Evolutionary conservation across 2,888 invertebrate species (phyloP).

Genomic region (Ellobium chinense): DNA sequence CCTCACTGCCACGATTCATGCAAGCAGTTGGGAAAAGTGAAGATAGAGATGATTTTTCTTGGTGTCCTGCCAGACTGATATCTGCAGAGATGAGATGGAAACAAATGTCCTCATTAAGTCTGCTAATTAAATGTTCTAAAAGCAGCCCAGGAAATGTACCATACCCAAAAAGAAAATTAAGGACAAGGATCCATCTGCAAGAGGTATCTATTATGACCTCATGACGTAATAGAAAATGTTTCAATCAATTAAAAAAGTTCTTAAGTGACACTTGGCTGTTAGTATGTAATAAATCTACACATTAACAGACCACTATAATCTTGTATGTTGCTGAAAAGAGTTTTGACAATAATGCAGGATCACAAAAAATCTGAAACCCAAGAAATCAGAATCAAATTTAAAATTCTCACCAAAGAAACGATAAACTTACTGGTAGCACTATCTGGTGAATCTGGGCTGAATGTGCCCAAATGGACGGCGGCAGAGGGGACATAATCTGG

Average conservation of each 20-base stretch:
- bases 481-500: constrained; percentile 52
- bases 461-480: constrained; percentile 72
- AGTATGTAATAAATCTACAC: no score
- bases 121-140: not conserved
- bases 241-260: no score
- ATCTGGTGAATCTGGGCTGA: constrained; percentile 62
- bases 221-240: no score
- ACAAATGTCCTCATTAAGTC: no score
- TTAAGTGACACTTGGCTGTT: no score
- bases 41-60: constrained; percentile 53
- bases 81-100: not conserved
- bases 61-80: not conserved
- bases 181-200: not conserved
- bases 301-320: no score
- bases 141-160: not conserved
- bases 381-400: no score
- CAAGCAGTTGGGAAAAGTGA: constrained; percentile 62
- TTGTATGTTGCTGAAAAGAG: no score
- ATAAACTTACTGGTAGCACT: not conserved
- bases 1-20: constrained; percentile 71
- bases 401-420: no score
- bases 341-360: no score
- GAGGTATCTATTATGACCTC: no score
- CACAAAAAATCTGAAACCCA: no score
- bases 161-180: not conserved